A percentile compares a stretch with the other conserved stretches of the same genome.
phyloP scores from a whole-genome alignment of 2,113 vertebrate species.

The Phocoena sinus region DNA sequence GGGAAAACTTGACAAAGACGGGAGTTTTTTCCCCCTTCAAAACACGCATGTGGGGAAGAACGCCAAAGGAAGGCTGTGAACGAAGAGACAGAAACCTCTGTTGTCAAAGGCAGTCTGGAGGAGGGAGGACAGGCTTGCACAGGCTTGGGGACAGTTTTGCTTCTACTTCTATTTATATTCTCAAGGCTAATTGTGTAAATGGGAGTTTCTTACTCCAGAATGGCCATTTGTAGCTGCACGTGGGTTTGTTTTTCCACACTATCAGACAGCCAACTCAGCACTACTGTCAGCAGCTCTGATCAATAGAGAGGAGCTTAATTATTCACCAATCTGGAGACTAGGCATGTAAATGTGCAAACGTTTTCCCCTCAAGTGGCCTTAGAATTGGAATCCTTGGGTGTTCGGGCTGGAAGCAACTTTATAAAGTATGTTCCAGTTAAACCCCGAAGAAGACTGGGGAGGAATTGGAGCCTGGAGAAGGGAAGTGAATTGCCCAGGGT shows the following conservation, averaged over 20 bases:
- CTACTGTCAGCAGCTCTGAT: background rate
- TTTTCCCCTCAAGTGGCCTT: background rate
- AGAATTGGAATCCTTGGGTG: background rate
- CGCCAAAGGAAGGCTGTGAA: background rate
- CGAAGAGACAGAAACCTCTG: background rate
- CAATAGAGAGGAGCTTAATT: constrained; percentile 14
- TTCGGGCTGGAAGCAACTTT: background rate
- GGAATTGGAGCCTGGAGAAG: background rate
- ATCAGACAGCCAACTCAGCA: background rate
- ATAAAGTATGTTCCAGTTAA: background rate
- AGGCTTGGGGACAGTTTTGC: constrained; percentile 9
- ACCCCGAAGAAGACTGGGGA: background rate
- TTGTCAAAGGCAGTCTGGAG: constrained; percentile 9
- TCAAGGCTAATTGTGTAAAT: constrained; percentile 39
- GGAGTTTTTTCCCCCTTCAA: background rate
- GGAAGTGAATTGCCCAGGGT: background rate
- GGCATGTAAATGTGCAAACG: constrained; percentile 33
- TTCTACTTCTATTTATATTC: constrained; percentile 41
- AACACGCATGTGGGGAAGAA: background rate
- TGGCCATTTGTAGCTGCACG: background rate
- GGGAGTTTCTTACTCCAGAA: constrained; percentile 37
- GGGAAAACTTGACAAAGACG: background rate
- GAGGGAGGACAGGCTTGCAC: background rate
- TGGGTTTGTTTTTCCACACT: constrained; percentile 25
- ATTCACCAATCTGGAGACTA: constrained; percentile 20